A percentile compares a stretch with the other conserved stretches of the same genome.
Evolutionary conservation across 2,888 invertebrate genomes (phyloP).

Genomic region (Agrotis exclamationis): DNA sequence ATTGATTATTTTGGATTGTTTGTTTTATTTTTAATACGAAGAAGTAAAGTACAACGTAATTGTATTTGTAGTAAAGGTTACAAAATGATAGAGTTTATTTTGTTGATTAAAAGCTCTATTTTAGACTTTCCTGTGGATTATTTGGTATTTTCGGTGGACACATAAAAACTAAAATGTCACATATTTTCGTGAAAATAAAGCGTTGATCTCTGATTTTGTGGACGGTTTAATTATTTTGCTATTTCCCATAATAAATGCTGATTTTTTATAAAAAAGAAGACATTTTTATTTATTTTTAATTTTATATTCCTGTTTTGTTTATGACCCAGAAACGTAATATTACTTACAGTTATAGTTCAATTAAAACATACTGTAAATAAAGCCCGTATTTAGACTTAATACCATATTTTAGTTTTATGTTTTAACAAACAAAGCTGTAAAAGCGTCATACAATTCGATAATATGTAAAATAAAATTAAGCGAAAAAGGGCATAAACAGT

Average conservation of each 20-base stretch:
- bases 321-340: too few relatives aligned
- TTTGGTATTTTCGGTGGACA: constrained; percentile 16
- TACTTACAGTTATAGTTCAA: too few relatives aligned
- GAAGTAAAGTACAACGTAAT: constrained; percentile 4
- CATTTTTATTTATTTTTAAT: constrained; percentile 13
- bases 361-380: too few relatives aligned
- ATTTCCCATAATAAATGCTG: constrained; percentile 8
- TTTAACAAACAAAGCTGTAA: too few relatives aligned
- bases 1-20: constrained; percentile 2
- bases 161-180: constrained; percentile 18
- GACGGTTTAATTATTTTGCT: constrained; percentile 11
- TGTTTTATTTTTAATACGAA: constrained; percentile 14
- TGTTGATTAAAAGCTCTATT: constrained; percentile 14
- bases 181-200: constrained; percentile 20
- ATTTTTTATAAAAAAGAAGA: constrained; percentile 11
- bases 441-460: too few relatives aligned
- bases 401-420: too few relatives aligned
- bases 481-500: too few relatives aligned
- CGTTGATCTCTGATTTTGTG: constrained; percentile 13
- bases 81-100: constrained; percentile 4
- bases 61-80: neutral
- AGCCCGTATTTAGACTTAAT: too few relatives aligned
- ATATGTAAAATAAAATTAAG: too few relatives aligned
- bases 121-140: constrained; percentile 12
- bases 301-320: constrained; percentile 17